Evolutionary conservation across 1,140 invertebrate species (phyloP).

Genomic region (Drosophila novamexicana): DNA sequence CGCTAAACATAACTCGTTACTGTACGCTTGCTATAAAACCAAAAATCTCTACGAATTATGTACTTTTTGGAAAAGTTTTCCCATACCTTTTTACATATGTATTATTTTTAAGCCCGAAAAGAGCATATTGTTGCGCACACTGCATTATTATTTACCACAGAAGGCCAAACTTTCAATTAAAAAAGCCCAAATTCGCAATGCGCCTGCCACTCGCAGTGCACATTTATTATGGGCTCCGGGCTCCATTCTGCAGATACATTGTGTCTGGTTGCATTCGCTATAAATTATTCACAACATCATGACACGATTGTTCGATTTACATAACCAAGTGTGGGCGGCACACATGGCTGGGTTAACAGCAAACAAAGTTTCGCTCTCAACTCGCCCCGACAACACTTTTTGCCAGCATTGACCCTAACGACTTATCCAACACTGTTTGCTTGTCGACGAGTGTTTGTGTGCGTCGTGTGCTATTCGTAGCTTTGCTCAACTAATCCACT

Average conservation of each 20-base stretch:
- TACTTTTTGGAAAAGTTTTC: constrained; percentile 21
- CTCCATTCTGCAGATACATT: constrained; percentile 26
- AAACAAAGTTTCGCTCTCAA: constrained; percentile 26
- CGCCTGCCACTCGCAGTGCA: constrained; percentile 35
- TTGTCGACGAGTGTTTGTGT: not conserved
- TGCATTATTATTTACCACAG: constrained; percentile 61
- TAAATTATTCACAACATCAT: constrained; percentile 58
- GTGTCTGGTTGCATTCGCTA: constrained; percentile 24
- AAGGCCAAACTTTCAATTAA: constrained; percentile 60
- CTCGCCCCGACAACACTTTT: constrained; percentile 35
- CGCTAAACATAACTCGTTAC: constrained; percentile 17
- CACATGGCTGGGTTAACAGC: constrained; percentile 20
- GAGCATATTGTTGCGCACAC: constrained; percentile 16
- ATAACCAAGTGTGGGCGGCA: constrained; percentile 49
- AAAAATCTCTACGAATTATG: not conserved
- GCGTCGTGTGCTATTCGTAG: constrained; percentile 1
- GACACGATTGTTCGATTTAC: constrained; percentile 74
- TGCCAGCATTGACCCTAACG: not conserved
- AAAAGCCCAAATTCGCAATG: constrained; percentile 41
- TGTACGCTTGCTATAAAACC: not conserved
- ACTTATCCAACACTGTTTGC: not conserved
- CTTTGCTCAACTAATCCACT: constrained; percentile 32
- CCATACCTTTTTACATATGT: constrained; percentile 1
- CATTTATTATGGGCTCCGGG: constrained; percentile 35
- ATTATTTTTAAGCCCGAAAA: constrained; percentile 4